Evolutionary conservation across 2,888 invertebrate genomes (phyloP).

Genomic region (Masnerella sp.): DNA sequence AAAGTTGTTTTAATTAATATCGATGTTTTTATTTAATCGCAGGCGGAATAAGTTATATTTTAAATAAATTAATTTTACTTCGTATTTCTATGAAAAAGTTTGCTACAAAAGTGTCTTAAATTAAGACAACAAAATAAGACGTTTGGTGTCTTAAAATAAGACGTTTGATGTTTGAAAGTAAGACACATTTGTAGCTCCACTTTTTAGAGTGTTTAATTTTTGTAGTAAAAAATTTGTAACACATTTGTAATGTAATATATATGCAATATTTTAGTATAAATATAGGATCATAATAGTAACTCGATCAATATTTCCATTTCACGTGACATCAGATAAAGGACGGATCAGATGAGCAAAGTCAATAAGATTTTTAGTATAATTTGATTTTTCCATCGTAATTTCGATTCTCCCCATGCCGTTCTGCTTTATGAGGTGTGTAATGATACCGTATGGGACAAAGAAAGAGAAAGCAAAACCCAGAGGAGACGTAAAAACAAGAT

Average conservation of each 20-base stretch:
- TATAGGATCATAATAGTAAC: too few species aligned
- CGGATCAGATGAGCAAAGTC: constrained; percentile 1
- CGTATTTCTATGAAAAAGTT: too few species aligned
- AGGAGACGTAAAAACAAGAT: constrained; percentile 75
- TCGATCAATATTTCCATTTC: neutral
- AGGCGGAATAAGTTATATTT: too few species aligned
- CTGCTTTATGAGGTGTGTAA: constrained; percentile 76
- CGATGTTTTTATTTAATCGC: too few species aligned
- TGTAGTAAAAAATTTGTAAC: neutral
- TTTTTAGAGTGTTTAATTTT: too few species aligned
- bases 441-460: constrained; percentile 67
- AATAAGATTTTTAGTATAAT: constrained; percentile 49
- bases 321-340: neutral
- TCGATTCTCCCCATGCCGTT: constrained; percentile 51
- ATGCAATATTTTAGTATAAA: neutral
- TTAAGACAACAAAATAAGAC: too few species aligned
- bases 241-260: neutral
- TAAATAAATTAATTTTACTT: constrained; percentile 17
- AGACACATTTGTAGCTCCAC: too few species aligned
- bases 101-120: too few species aligned
- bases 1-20: constrained; percentile 18
- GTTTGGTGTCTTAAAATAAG: too few species aligned
- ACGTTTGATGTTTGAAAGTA: too few species aligned
- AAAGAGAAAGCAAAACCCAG: constrained; percentile 69
- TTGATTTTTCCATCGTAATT: constrained; percentile 46